phyloP scores from a whole-genome alignment of 2,888 invertebrate species.

The Aquatica leii region DNA sequence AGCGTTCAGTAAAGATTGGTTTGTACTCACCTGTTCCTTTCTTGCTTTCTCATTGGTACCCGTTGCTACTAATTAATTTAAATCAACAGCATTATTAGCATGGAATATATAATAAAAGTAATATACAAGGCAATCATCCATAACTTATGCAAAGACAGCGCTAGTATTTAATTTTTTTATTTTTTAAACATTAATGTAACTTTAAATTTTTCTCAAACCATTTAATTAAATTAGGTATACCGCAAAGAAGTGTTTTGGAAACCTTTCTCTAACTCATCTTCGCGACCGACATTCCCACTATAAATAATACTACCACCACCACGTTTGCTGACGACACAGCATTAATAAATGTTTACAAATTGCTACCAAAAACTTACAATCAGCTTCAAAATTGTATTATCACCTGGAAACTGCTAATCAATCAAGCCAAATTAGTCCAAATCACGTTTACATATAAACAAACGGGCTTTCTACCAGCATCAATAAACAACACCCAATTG shows the following conservation, averaged over 20 bases:
- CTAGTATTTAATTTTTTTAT: no score
- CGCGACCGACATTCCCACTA: neutral
- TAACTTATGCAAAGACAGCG: no score
- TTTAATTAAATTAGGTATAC: neutral
- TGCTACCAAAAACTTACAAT: neutral
- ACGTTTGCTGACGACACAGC: conserved; percentile 1
- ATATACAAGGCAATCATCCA: no score
- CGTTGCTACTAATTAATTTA: no score
- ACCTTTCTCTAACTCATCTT: neutral
- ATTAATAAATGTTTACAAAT: neutral
- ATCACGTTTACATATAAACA: neutral
- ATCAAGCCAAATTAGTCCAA: conserved; percentile 3
- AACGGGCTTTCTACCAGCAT: neutral
- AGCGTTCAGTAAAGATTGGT: no score
- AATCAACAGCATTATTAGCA: no score
- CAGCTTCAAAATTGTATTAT: neutral
- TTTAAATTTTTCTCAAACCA: no score
- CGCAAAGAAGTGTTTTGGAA: neutral
- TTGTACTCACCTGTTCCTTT: no score
- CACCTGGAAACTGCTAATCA: neutral
- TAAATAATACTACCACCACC: neutral
- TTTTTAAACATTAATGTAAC: no score
- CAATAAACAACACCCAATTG: conserved; percentile 2
- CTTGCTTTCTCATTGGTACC: no score
- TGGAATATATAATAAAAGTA: no score